Base-by-base conservation (phyloP, 2,888 invertebrate genomes). In the Lysandra coridon region DNA sequence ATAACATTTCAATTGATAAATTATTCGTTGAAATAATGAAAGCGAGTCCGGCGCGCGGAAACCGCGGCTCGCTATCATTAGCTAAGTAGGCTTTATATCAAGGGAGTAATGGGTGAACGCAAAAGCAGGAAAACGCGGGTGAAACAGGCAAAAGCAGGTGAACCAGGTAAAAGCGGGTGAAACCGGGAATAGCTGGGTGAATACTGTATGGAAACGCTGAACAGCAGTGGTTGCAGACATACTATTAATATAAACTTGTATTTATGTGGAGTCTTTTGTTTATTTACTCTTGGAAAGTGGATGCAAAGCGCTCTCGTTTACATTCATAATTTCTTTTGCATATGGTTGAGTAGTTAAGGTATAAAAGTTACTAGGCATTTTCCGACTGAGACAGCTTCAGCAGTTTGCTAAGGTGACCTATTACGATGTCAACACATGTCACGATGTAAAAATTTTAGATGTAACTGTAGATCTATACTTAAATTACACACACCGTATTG, bases 21-120 rank as follows among this genome's bases (percentile, higher is more conserved):
- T 69, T 69, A 69, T 69, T 69, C 33, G 69, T 33, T 69, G 33
- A 33, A 69, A 69, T 69, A 69, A 64, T 64, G 30, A 69, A 33
- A 14, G 33, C 37, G 33, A 69, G 69, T 37, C 33, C 33, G 69
- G 69, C 6, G 69, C 12, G 64, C 33, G 69, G 69, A 74, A 78
- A 80, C 81, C 81, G 82, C 80, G 79, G 80, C 79, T 81, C 78
- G 80, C 81, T 80, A 80, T 82, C 82, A 81, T 82, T 80, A 80
- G 80, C 80, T 79, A 79, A 81, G 77, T 78, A 78, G 77, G 49
- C 73, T 78, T 57, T 62, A 53, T 60, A 73, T 73, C 64, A 78
- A 78, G 62, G 77, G 53, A 49, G 64, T 73, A 40, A 73, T 78
- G 33, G 69, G 33, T 69, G 69, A 64, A 69, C 69, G 69, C 69